Conservation (phyloP, 2,888 invertebrate species). For the Eurytoma californica region DNA sequence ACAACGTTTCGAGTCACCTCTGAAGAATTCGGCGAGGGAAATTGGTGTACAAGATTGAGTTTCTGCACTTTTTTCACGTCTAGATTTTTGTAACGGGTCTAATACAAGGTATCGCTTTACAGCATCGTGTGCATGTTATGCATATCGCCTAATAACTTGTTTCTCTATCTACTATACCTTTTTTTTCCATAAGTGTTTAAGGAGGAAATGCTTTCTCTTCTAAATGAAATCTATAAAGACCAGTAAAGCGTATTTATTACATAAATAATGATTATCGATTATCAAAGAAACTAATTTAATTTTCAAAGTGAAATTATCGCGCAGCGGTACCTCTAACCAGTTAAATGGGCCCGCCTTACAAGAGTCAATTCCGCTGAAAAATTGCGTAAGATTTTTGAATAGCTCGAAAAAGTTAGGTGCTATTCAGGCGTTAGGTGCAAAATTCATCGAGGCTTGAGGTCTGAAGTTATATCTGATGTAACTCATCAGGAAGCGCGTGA, state of each 20-base stretch:
- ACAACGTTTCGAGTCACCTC: no score
- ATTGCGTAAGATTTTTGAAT: slow-evolving; percentile 18
- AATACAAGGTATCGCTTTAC: no score
- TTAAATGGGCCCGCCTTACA: no score
- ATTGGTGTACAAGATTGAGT: no score
- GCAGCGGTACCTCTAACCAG: background rate
- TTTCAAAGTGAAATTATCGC: background rate
- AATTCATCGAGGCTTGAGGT: slow-evolving; percentile 6
- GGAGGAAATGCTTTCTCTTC: slow-evolving; percentile 14
- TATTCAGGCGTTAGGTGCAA: background rate
- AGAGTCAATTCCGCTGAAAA: background rate
- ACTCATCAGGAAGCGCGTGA: slow-evolving; percentile 31
- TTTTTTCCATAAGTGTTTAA: background rate
- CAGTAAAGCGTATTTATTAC: background rate
- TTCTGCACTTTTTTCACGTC: no score
- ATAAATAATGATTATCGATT: background rate
- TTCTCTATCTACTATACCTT: no score
- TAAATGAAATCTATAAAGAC: slow-evolving; percentile 23
- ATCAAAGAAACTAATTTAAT: background rate
- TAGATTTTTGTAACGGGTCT: no score
- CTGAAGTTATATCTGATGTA: slow-evolving; percentile 47
- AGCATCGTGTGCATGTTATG: background rate
- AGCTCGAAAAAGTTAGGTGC: background rate
- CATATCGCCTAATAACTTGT: background rate
- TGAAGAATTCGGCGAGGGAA: no score